A percentile compares a stretch with the other conserved stretches of the same genome.
phyloP scores from a whole-genome alignment of 2,888 invertebrate species.

The Aporophyla lueneburgensis region DNA sequence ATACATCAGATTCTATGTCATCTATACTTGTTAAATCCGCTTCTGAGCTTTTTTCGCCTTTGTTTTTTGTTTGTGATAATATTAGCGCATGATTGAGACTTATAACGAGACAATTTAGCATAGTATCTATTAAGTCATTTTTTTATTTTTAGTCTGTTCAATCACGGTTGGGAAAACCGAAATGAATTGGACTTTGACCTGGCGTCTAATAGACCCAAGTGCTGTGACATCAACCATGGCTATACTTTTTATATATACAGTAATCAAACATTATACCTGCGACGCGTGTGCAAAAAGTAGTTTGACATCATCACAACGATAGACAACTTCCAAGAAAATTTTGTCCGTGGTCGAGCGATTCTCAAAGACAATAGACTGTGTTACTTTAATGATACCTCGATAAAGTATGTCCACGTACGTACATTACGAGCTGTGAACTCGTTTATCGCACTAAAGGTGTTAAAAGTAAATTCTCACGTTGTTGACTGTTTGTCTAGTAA shows the following conservation, averaged over 20 bases:
- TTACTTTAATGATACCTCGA: conserved; percentile 50
- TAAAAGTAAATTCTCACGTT: conserved; percentile 79
- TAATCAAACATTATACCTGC: conserved; percentile 34
- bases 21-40: conserved; percentile 87
- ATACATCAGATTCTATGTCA: conserved; percentile 83
- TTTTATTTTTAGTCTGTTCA: conserved; percentile 85
- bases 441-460: conserved; percentile 78
- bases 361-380: conserved; percentile 37
- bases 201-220: conserved; percentile 65
- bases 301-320: conserved; percentile 46
- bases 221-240: conserved; percentile 62
- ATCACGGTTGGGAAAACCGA: conserved; percentile 80
- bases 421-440: conserved; percentile 72
- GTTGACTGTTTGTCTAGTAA: conserved; percentile 82
- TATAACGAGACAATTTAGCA: conserved; percentile 87
- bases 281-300: conserved; percentile 41
- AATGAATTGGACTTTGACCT: conserved; percentile 74
- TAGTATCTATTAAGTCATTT: conserved; percentile 83
- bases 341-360: conserved; percentile 3
- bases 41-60: conserved; percentile 81
- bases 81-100: conserved; percentile 89
- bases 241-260: conserved; percentile 45
- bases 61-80: conserved; percentile 86
- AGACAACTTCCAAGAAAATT: conserved; percentile 4
- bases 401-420: conserved; percentile 59